Evolutionary conservation across 64 coral and sea anemone species (phyloP), one percentile per base, ranked within the genome.

Genomic region (Anthopleura sola): DNA sequence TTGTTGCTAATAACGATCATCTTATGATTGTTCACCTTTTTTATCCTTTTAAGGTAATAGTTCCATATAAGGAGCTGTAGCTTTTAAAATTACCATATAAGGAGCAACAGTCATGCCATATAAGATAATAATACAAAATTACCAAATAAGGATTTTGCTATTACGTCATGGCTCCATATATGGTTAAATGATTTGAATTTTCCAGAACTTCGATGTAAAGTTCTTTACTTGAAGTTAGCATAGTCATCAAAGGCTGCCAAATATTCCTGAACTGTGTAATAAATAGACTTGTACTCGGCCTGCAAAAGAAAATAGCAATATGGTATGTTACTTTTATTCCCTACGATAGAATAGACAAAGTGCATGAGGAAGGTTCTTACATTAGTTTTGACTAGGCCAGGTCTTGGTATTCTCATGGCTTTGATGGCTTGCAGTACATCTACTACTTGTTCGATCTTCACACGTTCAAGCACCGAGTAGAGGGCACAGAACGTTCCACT

Each of bases 201-300:
- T 34, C 3, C 4, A 17, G n/a, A 16, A 26, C n/a, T n/a, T 26
- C 26, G 9, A 71, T 3, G 12, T 71, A 11, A 3, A 32, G 34
- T 23, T 76, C 50, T 83, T 87, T 87, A 92, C 87, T 97, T 97
- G 57, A 97, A 97, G 54, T 97, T 97, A 6, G 94, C 94, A 48
- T 97, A 97, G 84, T 97, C 94, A 38, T 97, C 94, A 68, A 97
- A 97, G 2, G 94, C 94, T 85, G 91, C 85, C 37, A 97, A 84
- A 68, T 97, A 97, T 14, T 97, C 87, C 24, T 92, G 94, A 18
- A 97, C 88, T 39, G 90, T 86, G 53, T 87, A 97, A 69, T 97
- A 90, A 60, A 97, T 90, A 78, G 91, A 97, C 81, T 81, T 92
- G 80, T 97, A 97, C 49, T 97, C 87, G 19, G 90, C 88, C 94